Conservation (phyloP, 1,140 invertebrate genomes). For the Whitmania pigra region DNA sequence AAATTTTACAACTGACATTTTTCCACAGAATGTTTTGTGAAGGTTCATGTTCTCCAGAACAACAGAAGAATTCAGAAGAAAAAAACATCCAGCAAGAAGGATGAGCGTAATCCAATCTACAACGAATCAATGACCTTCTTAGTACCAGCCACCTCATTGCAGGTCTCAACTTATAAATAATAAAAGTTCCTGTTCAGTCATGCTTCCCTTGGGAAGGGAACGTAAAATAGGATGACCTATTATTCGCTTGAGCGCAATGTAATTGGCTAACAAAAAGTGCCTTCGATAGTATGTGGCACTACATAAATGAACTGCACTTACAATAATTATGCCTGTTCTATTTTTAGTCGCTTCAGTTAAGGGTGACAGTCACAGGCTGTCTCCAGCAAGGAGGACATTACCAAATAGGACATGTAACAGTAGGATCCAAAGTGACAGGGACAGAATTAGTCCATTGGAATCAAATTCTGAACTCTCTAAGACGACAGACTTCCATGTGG, state of each 20-base stretch:
- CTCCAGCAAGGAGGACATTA: constrained; percentile 42
- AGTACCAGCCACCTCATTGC: constrained; percentile 53
- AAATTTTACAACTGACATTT: constrained; percentile 25
- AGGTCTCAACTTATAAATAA: constrained; percentile 38
- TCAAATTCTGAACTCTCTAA: constrained; percentile 65
- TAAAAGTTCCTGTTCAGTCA: neutral
- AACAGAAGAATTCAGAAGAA: constrained; percentile 39
- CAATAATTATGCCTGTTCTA: constrained; percentile 2
- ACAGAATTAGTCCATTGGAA: constrained; percentile 65
- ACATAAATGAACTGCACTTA: no score
- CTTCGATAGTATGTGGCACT: no score
- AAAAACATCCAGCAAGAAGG: constrained; percentile 34
- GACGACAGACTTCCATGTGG: constrained; percentile 72
- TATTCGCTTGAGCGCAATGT: no score
- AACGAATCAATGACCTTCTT: constrained; percentile 68
- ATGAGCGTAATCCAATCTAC: constrained; percentile 58
- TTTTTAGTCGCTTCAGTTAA: constrained; percentile 55
- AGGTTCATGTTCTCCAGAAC: constrained; percentile 44
- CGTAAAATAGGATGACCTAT: no score
- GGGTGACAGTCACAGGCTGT: constrained; percentile 53
- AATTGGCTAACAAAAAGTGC: no score
- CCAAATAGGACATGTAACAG: constrained; percentile 51
- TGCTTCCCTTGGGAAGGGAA: neutral
- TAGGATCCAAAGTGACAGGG: constrained; percentile 48
- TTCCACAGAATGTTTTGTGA: constrained; percentile 45